A percentile compares a stretch with the other conserved stretches of the same genome.
These are phyloP conservation scores for Coranthus polyacanthus DNA, from an alignment of 2,797 vertebrate species.

Conservation along the genomic window DNA sequence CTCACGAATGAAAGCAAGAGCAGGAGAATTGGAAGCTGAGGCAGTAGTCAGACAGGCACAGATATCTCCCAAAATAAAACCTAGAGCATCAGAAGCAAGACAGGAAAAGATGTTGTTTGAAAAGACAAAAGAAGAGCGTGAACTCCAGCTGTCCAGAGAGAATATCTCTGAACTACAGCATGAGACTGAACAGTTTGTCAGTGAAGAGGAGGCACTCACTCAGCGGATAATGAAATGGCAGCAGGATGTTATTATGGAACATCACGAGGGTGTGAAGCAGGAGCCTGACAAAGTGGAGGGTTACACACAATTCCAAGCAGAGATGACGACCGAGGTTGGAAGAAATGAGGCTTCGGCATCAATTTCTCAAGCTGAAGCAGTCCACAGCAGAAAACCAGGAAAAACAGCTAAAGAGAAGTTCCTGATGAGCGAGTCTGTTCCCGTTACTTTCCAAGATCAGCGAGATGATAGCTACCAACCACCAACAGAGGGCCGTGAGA, in stretches of 20 bases:
- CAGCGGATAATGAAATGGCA: slow-evolving; percentile 88
- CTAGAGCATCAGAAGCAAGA: slow-evolving; percentile 45
- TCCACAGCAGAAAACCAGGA: slow-evolving; percentile 22
- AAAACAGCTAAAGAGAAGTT: slow-evolving; percentile 63
- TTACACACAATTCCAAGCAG: slow-evolving; percentile 36
- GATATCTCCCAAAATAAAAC: slow-evolving; percentile 40
- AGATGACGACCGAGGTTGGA: slow-evolving; percentile 23
- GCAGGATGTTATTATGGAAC: slow-evolving; percentile 82
- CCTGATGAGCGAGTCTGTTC: slow-evolving; percentile 6
- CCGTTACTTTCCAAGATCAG: slow-evolving; percentile 49
- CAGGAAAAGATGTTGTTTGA: slow-evolving; percentile 71
- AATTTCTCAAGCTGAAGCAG: slow-evolving; percentile 22
- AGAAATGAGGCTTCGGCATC: slow-evolving; percentile 25
- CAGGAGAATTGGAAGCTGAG: slow-evolving; percentile 25
- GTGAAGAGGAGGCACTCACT: slow-evolving; percentile 84
- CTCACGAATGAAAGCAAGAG: slow-evolving; percentile 18
- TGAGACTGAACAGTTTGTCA: slow-evolving; percentile 78
- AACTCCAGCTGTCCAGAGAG: slow-evolving; percentile 83
- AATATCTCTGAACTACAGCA: slow-evolving; percentile 83
- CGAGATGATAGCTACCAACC: slow-evolving; percentile 29
- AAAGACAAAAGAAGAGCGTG: slow-evolving; percentile 63
- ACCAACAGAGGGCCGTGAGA: slow-evolving; percentile 70
- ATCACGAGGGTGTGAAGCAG: slow-evolving; percentile 63
- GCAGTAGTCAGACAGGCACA: slow-evolving; percentile 9
- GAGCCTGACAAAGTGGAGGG: slow-evolving; percentile 67